These are phyloP conservation scores for Andrena hattorfiana DNA, from an alignment of 2,888 invertebrate genomes.

Conservation along the genomic window DNA sequence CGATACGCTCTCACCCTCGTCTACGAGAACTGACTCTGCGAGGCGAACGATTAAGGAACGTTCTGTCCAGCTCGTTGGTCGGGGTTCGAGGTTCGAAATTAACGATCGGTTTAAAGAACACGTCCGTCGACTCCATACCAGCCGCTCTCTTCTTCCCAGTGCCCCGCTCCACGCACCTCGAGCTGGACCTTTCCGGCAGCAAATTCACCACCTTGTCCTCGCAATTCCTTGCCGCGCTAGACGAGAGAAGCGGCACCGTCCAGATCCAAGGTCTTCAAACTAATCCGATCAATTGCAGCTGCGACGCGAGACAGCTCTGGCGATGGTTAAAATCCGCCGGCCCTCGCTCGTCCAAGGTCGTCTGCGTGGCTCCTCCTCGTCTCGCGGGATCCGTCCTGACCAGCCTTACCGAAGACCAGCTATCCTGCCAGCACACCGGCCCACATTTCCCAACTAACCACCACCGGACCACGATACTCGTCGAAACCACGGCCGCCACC, in stretches of 20 bases:
- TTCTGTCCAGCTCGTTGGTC: slow-evolving; percentile 93
- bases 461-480: neutral
- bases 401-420: slow-evolving; percentile 92
- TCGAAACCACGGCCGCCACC: neutral
- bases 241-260: slow-evolving; percentile 92
- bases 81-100: slow-evolving; percentile 91
- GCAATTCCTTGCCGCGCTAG: slow-evolving; percentile 92
- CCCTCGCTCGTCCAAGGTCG: slow-evolving; percentile 80
- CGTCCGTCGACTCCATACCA: slow-evolving; percentile 91
- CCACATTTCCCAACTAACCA: neutral
- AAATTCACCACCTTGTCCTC: slow-evolving; percentile 91
- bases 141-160: slow-evolving; percentile 94
- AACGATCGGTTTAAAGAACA: slow-evolving; percentile 91
- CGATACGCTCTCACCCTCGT: slow-evolving; percentile 92
- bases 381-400: slow-evolving; percentile 89
- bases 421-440: slow-evolving; percentile 91
- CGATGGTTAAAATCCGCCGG: slow-evolving; percentile 89
- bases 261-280: slow-evolving; percentile 90
- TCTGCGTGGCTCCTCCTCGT: slow-evolving; percentile 90
- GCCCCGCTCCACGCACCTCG: slow-evolving; percentile 93
- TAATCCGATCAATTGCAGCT: slow-evolving; percentile 95
- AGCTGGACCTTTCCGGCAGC: slow-evolving; percentile 92
- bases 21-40: slow-evolving; percentile 91
- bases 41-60: slow-evolving; percentile 90
- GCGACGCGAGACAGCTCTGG: slow-evolving; percentile 92